Base-by-base conservation (phyloP, 2,888 invertebrate genomes). In the Zonitis immaculata region DNA sequence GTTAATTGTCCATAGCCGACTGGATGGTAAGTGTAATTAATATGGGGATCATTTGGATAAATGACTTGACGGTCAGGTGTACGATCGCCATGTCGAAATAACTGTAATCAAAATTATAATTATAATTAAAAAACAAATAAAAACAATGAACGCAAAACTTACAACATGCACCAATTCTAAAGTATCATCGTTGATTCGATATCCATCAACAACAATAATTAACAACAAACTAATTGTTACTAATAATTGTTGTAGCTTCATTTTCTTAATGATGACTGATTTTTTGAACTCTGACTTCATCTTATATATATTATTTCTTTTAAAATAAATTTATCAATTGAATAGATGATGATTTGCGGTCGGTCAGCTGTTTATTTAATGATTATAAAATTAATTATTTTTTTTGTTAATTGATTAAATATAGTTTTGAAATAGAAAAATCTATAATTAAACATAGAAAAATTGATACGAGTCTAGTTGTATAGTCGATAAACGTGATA, bases 1-100 rank as follows among this genome's bases (percentile, higher is more conserved):
- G 89, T 89, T 45, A 91, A 76, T 71, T 89, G 88, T 49, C 88
- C 89, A 79, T 84, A 85, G 45, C 89, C 89, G 63, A 82, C 84
- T 11, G 89, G 88, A 78, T 83, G 84, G 72, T 82, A 82, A 11
- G 80, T 79, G 63, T 83, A 79, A 66, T 87, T 81, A 27, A 73
- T 75, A 59, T 86, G 78, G 2, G 85, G 85, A 77, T 90, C 89
- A 58, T 79, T 85, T 2, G 88, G 86, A 69, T 87, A 91, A 6
- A 85, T 81, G 61, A 82, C 81, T 42, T 58, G 62, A 42, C 83
- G 81, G n/a, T 88, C 88, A 43, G 64, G 61, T 56, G 89, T 86
- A 65, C 91, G 77, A 64, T 88, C 85, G 9, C 90, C 91, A 79
- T 91, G 91, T 47, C 90, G 79, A 70, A 82, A 87, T 44, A 89